phyloP scores from a whole-genome alignment of 2,113 vertebrate genomes.

The Protobothrops mucrosquamatus region DNA sequence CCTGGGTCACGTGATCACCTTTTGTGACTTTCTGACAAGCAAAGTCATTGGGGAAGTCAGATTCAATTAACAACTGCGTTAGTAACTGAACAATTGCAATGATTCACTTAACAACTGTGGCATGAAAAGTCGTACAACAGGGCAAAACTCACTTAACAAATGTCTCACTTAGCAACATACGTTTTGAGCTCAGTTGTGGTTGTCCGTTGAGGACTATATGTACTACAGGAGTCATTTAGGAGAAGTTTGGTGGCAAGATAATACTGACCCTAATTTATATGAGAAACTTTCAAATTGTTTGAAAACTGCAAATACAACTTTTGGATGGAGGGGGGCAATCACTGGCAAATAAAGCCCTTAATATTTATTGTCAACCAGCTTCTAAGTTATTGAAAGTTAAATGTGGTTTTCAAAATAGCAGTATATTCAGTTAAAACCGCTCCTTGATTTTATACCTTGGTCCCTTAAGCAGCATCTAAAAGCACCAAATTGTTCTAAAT shows the following conservation, averaged over 20 bases:
- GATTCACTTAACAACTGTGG: no score
- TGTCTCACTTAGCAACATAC: no score
- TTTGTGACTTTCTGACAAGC: no score
- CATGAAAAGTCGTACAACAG: no score
- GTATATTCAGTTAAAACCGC: neutral
- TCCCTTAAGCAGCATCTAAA: neutral
- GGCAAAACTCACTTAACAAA: no score
- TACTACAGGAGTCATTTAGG: neutral
- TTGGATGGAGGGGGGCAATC: neutral
- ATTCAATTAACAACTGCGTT: no score
- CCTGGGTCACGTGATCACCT: no score
- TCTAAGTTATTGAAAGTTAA: neutral
- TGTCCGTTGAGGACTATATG: no score
- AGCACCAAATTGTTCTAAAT: neutral
- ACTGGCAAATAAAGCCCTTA: neutral
- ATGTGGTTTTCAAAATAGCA: neutral
- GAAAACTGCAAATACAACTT: neutral
- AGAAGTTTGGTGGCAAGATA: neutral
- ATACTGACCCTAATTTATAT: neutral
- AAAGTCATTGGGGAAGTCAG: no score
- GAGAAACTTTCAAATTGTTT: neutral
- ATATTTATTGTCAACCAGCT: neutral
- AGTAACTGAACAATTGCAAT: no score
- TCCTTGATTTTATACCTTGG: neutral
- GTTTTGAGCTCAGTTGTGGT: no score